Conservation (phyloP, 2,113 vertebrate species). For the Oreochromis niloticus region DNA sequence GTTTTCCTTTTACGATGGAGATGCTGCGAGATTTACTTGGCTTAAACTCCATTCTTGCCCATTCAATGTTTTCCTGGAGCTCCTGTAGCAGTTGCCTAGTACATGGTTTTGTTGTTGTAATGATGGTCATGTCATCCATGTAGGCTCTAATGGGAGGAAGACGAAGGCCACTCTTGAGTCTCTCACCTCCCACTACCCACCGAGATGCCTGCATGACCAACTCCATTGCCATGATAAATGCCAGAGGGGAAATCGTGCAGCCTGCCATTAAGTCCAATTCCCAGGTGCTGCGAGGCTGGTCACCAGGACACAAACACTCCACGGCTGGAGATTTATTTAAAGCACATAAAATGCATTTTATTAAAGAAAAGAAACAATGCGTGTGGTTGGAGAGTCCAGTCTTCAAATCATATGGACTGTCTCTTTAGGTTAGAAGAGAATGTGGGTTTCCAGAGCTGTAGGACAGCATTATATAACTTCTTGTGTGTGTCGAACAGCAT, state of each 20-base stretch:
- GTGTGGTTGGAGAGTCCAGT: background rate
- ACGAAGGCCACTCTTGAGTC: background rate
- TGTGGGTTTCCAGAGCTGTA: background rate
- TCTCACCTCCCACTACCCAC: background rate
- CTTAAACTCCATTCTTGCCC: too few relatives aligned
- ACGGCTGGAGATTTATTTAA: background rate
- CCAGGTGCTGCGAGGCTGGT: background rate
- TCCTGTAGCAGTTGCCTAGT: background rate
- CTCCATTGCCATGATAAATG: background rate
- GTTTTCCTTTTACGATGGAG: background rate
- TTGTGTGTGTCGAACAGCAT: background rate
- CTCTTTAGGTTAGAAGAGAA: background rate
- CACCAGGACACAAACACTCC: background rate
- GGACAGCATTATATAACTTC: background rate
- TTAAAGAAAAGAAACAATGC: background rate
- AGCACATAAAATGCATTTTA: background rate
- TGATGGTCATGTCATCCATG: background rate
- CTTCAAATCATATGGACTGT: background rate
- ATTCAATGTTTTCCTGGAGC: too few relatives aligned
- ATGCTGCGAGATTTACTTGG: background rate
- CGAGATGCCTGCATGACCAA: background rate
- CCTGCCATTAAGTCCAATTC: background rate
- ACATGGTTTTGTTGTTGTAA: background rate
- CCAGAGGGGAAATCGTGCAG: background rate
- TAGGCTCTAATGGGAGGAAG: too few relatives aligned